A percentile compares a stretch with the other conserved stretches of the same genome.
Conservation (phyloP, 2,113 vertebrate species). For the Siniperca knerii region DNA sequence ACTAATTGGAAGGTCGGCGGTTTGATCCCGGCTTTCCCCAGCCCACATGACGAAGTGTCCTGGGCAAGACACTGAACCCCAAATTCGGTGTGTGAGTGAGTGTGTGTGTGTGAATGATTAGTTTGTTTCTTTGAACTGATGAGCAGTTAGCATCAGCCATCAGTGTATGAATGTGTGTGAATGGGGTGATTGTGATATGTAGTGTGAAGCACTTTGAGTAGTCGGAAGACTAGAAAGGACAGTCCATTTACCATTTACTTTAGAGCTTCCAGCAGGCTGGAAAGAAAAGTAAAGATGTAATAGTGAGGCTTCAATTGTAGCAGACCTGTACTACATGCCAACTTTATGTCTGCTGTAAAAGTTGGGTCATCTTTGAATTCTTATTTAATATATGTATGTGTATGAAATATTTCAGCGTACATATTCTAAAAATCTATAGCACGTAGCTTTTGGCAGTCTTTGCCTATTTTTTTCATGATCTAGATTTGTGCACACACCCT, state of each 20-base stretch:
- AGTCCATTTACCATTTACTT: neutral
- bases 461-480: neutral
- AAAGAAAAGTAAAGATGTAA: slow-evolving; percentile 23
- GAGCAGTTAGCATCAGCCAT: too few species aligned
- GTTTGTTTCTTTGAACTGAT: too few species aligned
- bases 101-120: too few species aligned
- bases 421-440: neutral
- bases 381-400: neutral
- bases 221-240: too few species aligned
- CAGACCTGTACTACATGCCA: neutral
- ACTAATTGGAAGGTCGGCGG: too few species aligned
- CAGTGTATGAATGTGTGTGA: too few species aligned
- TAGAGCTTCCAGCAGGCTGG: neutral
- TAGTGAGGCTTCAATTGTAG: slow-evolving; percentile 11
- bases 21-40: too few species aligned
- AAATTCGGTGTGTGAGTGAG: too few species aligned
- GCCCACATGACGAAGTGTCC: too few species aligned
- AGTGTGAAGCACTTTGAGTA: too few species aligned
- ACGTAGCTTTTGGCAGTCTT: neutral
- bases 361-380: neutral
- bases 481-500: neutral
- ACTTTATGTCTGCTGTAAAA: slow-evolving; percentile 8
- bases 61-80: too few species aligned
- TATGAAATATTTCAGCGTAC: neutral
- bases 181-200: too few species aligned